These are phyloP conservation scores for Ptiloglossa arizonensis DNA, from an alignment of 1,140 invertebrate species.

Conservation along the genomic window DNA sequence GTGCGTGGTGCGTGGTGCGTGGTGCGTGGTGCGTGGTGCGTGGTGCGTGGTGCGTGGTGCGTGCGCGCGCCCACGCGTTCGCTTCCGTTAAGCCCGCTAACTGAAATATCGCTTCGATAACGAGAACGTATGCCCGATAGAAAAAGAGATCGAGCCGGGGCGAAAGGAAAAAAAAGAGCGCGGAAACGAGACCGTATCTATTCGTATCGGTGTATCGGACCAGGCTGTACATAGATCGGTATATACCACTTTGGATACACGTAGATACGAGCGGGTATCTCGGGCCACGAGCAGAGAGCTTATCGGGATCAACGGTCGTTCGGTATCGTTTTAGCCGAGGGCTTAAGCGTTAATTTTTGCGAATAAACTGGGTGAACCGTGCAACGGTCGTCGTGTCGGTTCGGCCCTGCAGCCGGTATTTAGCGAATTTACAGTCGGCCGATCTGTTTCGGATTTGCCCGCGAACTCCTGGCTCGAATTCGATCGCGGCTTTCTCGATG, in stretches of 20 bases:
- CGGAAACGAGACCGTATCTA: constrained; percentile 14
- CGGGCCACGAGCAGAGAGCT: constrained; percentile 64
- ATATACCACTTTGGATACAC: constrained; percentile 1
- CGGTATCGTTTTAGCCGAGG: constrained; percentile 71
- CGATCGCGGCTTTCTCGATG: constrained; percentile 48
- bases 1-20: no score
- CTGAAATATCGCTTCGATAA: constrained; percentile 77
- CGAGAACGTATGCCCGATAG: constrained; percentile 69
- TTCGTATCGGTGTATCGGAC: constrained; percentile 1
- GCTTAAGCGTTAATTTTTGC: constrained; percentile 78
- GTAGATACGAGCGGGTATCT: neutral
- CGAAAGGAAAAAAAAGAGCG: neutral
- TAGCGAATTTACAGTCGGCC: constrained; percentile 71
- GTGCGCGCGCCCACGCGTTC: no score
- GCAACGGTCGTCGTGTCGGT: constrained; percentile 13
- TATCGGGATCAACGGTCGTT: constrained; percentile 78
- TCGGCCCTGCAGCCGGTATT: constrained; percentile 51
- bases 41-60: no score
- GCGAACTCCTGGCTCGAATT: constrained; percentile 31
- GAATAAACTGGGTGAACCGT: constrained; percentile 58
- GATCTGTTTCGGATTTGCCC: constrained; percentile 53
- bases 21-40: no score
- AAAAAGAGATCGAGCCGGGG: constrained; percentile 39
- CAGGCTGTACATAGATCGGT: neutral
- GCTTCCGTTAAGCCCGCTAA: constrained; percentile 70